Percentiles rank a stretch among this genome's conserved stretches.
phyloP scores from a whole-genome alignment of 2,113 vertebrate genomes.

The Zosterops lateralis region DNA sequence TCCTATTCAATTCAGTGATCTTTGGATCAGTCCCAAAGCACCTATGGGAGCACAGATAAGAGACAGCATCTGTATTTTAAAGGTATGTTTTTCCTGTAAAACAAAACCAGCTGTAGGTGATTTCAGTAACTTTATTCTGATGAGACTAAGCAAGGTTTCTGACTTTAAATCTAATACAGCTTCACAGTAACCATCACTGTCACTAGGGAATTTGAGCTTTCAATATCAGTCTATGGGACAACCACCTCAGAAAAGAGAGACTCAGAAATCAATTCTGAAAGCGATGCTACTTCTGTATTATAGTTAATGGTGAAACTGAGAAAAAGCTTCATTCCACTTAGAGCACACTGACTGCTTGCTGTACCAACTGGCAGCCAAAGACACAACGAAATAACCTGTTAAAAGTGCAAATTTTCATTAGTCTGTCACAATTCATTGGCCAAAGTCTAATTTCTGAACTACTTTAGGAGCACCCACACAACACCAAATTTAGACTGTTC shows the following conservation, averaged over 20 bases:
- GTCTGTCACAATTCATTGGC: not conserved
- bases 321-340: not conserved
- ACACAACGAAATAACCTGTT: not conserved
- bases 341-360: not conserved
- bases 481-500: not conserved
- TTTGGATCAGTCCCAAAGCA: not conserved
- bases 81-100: not conserved
- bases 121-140: constrained; percentile 8
- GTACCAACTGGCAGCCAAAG: not conserved
- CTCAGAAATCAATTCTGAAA: constrained; percentile 16
- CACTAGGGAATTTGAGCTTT: not conserved
- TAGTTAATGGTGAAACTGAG: not conserved
- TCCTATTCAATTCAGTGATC: not conserved
- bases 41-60: not conserved
- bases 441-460: not conserved
- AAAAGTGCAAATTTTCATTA: not conserved
- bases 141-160: not conserved
- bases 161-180: not conserved
- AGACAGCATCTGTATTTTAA: not conserved
- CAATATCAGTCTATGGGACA: not conserved
- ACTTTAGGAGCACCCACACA: not conserved
- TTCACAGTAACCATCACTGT: not conserved
- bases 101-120: not conserved
- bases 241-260: not conserved
- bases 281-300: not conserved